phyloP scores from a whole-genome alignment of 2,113 vertebrate species.

The Rana temporaria region DNA sequence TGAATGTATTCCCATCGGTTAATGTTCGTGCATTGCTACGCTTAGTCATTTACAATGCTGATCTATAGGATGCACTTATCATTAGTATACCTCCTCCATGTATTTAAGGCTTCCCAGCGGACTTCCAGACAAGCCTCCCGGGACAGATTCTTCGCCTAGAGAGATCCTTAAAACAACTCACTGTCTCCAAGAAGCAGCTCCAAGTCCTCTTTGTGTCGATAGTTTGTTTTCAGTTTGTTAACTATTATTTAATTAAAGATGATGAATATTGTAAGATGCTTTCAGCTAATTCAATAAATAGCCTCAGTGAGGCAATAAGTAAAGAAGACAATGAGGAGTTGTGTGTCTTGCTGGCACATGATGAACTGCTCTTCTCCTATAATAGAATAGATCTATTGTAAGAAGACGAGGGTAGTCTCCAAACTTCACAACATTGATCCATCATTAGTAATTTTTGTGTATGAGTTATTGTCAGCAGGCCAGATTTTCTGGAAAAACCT shows the following conservation, averaged over 20 bases:
- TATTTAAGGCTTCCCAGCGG: conserved; percentile 41
- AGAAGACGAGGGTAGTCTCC: too few relatives aligned
- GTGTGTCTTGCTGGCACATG: not conserved
- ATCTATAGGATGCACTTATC: conserved; percentile 55
- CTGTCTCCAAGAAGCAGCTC: not conserved
- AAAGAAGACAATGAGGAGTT: not conserved
- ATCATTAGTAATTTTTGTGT: too few relatives aligned
- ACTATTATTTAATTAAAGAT: conserved; percentile 51
- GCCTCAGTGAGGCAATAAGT: conserved; percentile 22
- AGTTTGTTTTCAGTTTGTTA: conserved; percentile 35
- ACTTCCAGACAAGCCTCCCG: conserved; percentile 3
- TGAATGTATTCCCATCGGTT: conserved; percentile 10
- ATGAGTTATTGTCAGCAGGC: too few relatives aligned
- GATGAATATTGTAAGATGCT: conserved; percentile 37
- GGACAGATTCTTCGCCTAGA: conserved; percentile 5
- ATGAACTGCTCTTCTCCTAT: not conserved
- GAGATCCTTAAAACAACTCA: conserved; percentile 30
- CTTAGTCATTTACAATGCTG: conserved; percentile 20
- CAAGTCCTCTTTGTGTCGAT: conserved; percentile 30
- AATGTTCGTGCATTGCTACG: conserved; percentile 6
- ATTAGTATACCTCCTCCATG: conserved; percentile 30
- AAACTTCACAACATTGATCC: too few relatives aligned
- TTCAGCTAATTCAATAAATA: conserved; percentile 30
- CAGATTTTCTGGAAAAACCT: too few relatives aligned
- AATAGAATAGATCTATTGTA: not conserved